phyloP scores from a whole-genome alignment of 37 sponge, comb jelly and placozoan genomes.

The Geodia barretti region DNA sequence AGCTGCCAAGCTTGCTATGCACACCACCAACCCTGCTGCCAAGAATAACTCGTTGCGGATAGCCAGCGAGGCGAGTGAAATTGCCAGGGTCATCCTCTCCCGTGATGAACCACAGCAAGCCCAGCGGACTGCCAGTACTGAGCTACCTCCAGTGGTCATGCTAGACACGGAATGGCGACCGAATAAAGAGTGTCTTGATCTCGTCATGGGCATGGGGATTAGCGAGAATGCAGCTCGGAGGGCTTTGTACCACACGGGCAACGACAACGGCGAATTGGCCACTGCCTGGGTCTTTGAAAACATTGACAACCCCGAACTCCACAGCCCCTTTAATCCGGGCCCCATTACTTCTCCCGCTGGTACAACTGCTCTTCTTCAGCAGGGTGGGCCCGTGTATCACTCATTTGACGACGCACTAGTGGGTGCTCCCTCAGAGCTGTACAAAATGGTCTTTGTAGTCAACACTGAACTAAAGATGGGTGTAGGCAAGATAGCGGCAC shows the following conservation, averaged over 20 bases:
- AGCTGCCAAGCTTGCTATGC: no score
- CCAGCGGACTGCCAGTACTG: background rate
- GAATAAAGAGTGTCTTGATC: slow-evolving; percentile 36
- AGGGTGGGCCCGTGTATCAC: slow-evolving; percentile 29
- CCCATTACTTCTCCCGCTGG: background rate
- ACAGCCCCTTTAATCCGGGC: slow-evolving; percentile 62
- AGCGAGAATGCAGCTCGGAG: slow-evolving; percentile 71
- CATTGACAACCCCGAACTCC: slow-evolving; percentile 60
- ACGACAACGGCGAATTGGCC: slow-evolving; percentile 59
- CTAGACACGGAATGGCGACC: slow-evolving; percentile 19
- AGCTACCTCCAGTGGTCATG: background rate
- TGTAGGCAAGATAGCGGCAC: slow-evolving; percentile 79
- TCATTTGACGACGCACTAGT: slow-evolving; percentile 15
- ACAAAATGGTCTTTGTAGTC: slow-evolving; percentile 85
- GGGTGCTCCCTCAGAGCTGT: background rate
- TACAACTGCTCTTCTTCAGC: background rate
- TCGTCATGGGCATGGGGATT: slow-evolving; percentile 73
- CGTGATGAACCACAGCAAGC: background rate
- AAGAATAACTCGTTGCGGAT: slow-evolving; percentile 13
- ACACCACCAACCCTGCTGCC: no score
- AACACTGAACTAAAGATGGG: slow-evolving; percentile 79
- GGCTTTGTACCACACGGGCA: slow-evolving; percentile 68
- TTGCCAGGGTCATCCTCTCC: background rate
- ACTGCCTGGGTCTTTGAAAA: slow-evolving; percentile 79
- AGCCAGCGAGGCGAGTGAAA: background rate